These are phyloP conservation scores for Silurus asotus DNA, from an alignment of 2,113 vertebrate species.

Conservation along the genomic window DNA sequence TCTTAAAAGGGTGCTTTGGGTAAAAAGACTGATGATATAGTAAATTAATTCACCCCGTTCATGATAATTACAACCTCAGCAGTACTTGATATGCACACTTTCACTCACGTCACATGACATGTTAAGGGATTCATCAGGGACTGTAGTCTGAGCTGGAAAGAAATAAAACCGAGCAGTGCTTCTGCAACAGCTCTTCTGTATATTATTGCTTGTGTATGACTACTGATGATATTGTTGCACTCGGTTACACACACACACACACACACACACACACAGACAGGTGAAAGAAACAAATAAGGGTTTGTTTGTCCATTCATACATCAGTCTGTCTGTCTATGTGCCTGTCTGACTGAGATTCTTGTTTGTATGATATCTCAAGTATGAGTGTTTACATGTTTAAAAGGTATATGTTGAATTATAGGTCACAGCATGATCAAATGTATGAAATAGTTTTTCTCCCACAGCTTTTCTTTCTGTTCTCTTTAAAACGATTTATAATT, in stretches of 20 bases:
- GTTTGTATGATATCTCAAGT: not conserved
- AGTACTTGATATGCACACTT: not conserved
- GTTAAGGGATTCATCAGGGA: not conserved
- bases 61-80: not conserved
- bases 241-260: not conserved
- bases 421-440: too few species aligned
- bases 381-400: not conserved
- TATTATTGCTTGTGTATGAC: not conserved
- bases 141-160: not conserved
- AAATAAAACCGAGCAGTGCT: not conserved
- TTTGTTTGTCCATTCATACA: too few species aligned
- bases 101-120: not conserved
- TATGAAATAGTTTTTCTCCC: too few species aligned
- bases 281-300: too few species aligned
- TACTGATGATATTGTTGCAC: not conserved
- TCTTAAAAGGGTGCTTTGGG: not conserved
- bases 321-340: too few species aligned
- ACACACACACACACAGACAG: too few species aligned
- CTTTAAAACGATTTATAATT: too few species aligned
- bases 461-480: too few species aligned
- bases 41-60: not conserved
- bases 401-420: not conserved
- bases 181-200: not conserved
- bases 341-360: not conserved
- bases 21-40: not conserved